Percentiles rank a stretch among this genome's conserved stretches.
Conservation (phyloP, 2,113 vertebrate genomes). For the Scytalopus superciliaris region DNA sequence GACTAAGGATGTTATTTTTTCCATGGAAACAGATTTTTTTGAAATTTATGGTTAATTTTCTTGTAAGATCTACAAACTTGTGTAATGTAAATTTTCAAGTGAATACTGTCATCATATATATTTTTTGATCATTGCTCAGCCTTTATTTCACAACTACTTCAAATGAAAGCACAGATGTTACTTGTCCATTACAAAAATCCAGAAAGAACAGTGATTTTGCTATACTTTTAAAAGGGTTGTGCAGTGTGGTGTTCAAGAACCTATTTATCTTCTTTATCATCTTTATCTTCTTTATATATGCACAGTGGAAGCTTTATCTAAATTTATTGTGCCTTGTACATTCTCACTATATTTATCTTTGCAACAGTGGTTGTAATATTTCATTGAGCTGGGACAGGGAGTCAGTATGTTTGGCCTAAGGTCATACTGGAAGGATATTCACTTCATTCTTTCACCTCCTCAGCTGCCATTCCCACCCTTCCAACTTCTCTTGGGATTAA, state of each 20-base stretch:
- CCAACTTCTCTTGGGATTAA: not conserved
- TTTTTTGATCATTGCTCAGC: not conserved
- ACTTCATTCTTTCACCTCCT: not conserved
- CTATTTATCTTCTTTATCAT: not conserved
- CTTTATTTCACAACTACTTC: not conserved
- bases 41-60: not conserved
- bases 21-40: not conserved
- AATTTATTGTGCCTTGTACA: fast-evolving
- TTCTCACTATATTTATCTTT: not conserved
- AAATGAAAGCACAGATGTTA: not conserved
- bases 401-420: not conserved
- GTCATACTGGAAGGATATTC: not conserved
- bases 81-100: not conserved
- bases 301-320: not conserved
- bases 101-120: not conserved
- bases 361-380: not conserved
- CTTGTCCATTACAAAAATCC: not conserved
- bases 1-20: not conserved
- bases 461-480: not conserved
- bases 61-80: not conserved
- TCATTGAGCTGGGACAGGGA: not conserved
- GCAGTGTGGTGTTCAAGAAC: not conserved
- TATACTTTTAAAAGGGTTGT: fast-evolving
- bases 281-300: not conserved
- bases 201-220: not conserved